Evolutionary conservation across 2,888 invertebrate species (phyloP), one percentile per base, ranked within the genome.

Genomic region (Hedychridium roseum): DNA sequence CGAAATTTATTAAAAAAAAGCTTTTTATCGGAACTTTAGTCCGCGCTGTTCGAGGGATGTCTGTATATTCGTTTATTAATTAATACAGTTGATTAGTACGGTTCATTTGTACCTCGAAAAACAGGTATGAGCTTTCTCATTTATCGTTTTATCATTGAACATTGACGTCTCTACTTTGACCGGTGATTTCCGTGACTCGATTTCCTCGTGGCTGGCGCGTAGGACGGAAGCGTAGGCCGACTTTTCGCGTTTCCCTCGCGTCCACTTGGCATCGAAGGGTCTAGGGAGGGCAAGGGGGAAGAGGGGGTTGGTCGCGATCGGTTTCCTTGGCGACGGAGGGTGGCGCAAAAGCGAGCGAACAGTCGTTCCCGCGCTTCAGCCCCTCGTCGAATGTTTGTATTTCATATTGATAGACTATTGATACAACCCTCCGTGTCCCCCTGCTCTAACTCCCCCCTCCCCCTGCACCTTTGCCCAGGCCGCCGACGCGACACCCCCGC

Each of bases 391-490:
- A 66, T 76, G 75, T 78, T 77, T 78, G 76, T 74, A 71, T 75
- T 76, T 75, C 74, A 77, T 77, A 78, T 78, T 78, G 78, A 78
- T 78, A 75, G 73, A 77, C 76, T 74, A 76, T 77, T 74, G 76
- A 76, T 75, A 73, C 67, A 63, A 59, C 56, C 49, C 59, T 61
- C 54, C 49, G 34, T 42, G 35, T 47, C 49, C 52, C 46, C 43
- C 46, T 42, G 44, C 34, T 20, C 51, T 30, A 38, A 44, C 21
- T 32, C 38, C 38, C 30, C 20, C 35, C 48, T 43, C 38, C 41
- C 47, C 34, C 36, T 18, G 35, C 17, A 12, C 2, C 7, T 17
- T 2, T 2, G 2, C 38, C n/a, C 40, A 17, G 27, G 14, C 5
- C 18, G n/a, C n/a, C 14, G 4, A 34, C 38, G 14, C 14, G 15